phyloP scores from a whole-genome alignment of 2,888 invertebrate genomes.

The Endotricha flammealis region DNA sequence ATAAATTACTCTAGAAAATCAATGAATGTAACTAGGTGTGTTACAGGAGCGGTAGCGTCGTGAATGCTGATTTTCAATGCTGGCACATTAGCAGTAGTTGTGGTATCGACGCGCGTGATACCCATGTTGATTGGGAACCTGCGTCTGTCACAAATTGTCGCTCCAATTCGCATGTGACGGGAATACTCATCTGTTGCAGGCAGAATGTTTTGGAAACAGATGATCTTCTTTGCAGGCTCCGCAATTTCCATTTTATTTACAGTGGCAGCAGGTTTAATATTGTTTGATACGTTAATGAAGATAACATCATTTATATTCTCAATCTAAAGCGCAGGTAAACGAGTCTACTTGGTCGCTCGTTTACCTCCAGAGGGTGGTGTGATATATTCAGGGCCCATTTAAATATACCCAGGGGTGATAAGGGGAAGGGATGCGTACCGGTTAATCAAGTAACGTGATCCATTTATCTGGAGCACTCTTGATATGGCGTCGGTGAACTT shows the following conservation, averaged over 20 bases:
- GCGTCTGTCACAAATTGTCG: constrained; percentile 67
- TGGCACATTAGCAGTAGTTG: constrained; percentile 60
- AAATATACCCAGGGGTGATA: constrained; percentile 76
- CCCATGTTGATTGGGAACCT: constrained; percentile 65
- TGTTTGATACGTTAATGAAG: constrained; percentile 53
- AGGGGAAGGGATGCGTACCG: constrained; percentile 71
- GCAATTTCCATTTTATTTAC: constrained; percentile 6
- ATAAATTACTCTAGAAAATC: constrained; percentile 40
- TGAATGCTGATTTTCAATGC: constrained; percentile 69
- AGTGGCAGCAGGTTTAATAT: constrained; percentile 32
- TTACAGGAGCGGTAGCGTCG: constrained; percentile 31
- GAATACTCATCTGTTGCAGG: constrained; percentile 35
- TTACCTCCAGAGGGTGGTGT: constrained; percentile 64
- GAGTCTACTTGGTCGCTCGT: constrained; percentile 49
- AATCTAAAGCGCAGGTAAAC: constrained; percentile 64
- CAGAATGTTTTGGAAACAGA: constrained; percentile 10
- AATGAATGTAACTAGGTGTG: constrained; percentile 47
- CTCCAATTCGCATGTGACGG: constrained; percentile 63
- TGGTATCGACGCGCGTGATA: constrained; percentile 64
- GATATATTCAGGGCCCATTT: constrained; percentile 74
- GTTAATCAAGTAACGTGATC: constrained; percentile 78
- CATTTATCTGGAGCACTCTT: constrained; percentile 75
- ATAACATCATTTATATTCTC: constrained; percentile 57
- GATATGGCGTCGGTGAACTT: constrained; percentile 69
- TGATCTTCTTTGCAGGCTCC: constrained; percentile 4